Base-by-base conservation (phyloP, 1,140 invertebrate species). In the Trialeurodes vaporariorum region DNA sequence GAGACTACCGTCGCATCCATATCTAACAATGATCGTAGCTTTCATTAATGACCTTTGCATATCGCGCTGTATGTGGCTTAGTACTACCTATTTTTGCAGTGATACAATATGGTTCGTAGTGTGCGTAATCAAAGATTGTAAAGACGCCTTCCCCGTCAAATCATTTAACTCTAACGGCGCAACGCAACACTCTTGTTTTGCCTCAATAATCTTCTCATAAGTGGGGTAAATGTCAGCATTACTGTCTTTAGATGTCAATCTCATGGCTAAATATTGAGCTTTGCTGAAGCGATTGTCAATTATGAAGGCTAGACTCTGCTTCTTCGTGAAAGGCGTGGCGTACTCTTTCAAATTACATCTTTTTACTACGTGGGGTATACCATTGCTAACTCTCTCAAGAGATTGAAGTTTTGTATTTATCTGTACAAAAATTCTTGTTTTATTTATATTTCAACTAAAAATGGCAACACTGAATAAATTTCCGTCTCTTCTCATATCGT, bases 1-100 rank as follows among this genome's bases (percentile, higher is more conserved):
- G 13, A 23, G 22, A n/a, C 22, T 63, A 12, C 66, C 66, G 23
- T 67, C 66, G 21, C 26, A 62, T 5, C 59, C 66, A 25, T 40
- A 67, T 40, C 61, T 67, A 27, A 25, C 11, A 13, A 26, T 25
- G 9, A 64, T n/a, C 63, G 11, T 12, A 22, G 25, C 21, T 2
- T 64, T 64, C 9, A 61, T 22, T 61, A 11, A 25, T n/a, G 17
- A 49, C 17, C 34, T 49, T 49, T 49, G 17, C 34, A 49, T 17
- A 9, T 49, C 17, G 5, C 34, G 5, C 17, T 17, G 17, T 9
- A 49, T 9, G 17, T 49, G 34, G n/a, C n/a, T 49, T 49, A 9
- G 5, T 17, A 49, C 5, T 5, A 49, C 34, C 17, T 49, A 5
- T 49, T 22, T 49, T 22, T 49, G 25, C 59, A 13, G 21, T n/a